A percentile compares a stretch with the other conserved stretches of the same genome.
These are phyloP conservation scores for Antennarius striatus DNA, from an alignment of 2,113 vertebrate genomes.

Conservation along the genomic window DNA sequence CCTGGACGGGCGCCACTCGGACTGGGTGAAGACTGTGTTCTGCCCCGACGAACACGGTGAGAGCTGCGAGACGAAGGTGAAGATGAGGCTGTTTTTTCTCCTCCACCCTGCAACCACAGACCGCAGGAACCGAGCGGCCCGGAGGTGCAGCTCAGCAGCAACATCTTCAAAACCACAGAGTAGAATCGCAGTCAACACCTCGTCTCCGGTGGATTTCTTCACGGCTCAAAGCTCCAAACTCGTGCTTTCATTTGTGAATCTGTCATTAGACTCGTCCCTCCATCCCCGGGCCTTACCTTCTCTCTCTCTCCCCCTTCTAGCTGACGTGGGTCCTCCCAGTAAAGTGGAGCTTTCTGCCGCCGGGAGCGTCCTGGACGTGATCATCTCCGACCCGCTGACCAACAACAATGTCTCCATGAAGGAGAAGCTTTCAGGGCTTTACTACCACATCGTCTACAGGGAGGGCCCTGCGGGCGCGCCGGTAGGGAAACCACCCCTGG, in stretches of 20 bases:
- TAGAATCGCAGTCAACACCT: not conserved
- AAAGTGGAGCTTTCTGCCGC: constrained; percentile 36
- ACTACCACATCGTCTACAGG: constrained; percentile 66
- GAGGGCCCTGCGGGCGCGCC: constrained; percentile 7
- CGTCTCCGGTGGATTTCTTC: too few relatives aligned
- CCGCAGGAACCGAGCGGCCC: not conserved
- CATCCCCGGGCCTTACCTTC: not conserved
- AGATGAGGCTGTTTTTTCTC: not conserved
- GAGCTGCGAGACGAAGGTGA: constrained; percentile 2
- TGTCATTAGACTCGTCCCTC: too few relatives aligned
- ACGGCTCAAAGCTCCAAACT: too few relatives aligned
- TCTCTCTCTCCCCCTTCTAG: constrained; percentile 35
- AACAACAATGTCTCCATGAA: constrained; percentile 67
- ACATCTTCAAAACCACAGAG: too few relatives aligned
- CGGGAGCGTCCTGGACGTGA: constrained; percentile 49
- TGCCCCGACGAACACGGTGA: constrained; percentile 73
- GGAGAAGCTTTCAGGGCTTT: not conserved
- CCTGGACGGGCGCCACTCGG: not conserved
- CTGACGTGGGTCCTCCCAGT: constrained; percentile 68
- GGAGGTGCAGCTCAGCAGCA: not conserved
- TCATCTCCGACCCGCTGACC: constrained; percentile 58
- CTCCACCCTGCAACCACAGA: not conserved
- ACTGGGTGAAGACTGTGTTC: constrained; percentile 57
- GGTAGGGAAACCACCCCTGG: constrained; percentile 31
- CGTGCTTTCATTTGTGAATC: too few relatives aligned